Evolutionary conservation across 2,888 invertebrate genomes (phyloP).

Genomic region (Venustoraphidia nigricollis): DNA sequence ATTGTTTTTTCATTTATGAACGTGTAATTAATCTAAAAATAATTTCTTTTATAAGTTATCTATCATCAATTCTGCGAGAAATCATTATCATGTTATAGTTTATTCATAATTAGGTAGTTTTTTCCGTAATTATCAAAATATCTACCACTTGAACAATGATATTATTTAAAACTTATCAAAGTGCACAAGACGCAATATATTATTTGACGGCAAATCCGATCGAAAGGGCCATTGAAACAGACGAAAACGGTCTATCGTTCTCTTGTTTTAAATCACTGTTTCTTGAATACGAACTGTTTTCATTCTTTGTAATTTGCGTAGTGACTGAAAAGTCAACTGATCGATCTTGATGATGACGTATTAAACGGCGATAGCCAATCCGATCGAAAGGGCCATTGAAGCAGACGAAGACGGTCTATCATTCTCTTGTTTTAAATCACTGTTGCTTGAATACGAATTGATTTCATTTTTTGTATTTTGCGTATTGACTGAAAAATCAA

Average conservation of each 20-base stretch:
- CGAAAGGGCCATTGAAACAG: slow-evolving; percentile 3
- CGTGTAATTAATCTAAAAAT: too few species aligned
- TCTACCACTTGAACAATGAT: not conserved
- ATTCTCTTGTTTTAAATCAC: not conserved
- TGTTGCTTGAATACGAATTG: not conserved
- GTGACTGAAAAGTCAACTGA: slow-evolving; percentile 26
- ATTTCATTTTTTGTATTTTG: too few species aligned
- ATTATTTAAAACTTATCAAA: not conserved
- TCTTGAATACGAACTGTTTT: not conserved
- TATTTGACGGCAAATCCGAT: slow-evolving; percentile 20
- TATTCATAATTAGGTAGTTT: too few species aligned
- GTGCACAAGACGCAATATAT: not conserved
- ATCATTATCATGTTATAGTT: too few species aligned
- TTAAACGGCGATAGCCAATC: slow-evolving; percentile 22
- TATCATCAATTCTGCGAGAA: too few species aligned
- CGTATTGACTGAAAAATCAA: slow-evolving; percentile 24
- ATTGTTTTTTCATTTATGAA: too few species aligned
- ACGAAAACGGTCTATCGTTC: not conserved
- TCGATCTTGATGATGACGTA: slow-evolving; percentile 22
- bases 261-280: not conserved
- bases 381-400: slow-evolving; percentile 11
- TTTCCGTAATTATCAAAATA: not conserved
- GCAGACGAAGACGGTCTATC: not conserved
- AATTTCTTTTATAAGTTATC: too few species aligned
- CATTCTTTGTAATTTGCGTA: slow-evolving; percentile 2